Evolutionary conservation across 2,113 vertebrate species (phyloP), one percentile per base, ranked within the genome.

Genomic region (Rhabdomys dilectus): DNA sequence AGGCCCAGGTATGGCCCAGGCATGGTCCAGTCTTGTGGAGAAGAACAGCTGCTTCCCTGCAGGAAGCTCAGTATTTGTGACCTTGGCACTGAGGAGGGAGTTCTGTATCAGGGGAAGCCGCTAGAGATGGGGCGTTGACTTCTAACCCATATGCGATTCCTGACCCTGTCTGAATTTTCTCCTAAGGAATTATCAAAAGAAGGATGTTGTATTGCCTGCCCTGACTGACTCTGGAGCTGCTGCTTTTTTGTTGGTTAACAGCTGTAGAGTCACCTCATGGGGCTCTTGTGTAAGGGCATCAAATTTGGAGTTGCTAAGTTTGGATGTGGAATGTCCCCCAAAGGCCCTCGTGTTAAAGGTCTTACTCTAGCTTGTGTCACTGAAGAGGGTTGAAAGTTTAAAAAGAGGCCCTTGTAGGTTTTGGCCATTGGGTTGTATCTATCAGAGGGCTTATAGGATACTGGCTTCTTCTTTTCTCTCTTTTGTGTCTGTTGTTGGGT

Each of bases 21-120:
- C 17, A 7, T 1, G 26, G 42, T 36, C 16, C 15, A 11, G 1
- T 15, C 24, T 8, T 36, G 22, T 0, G 0, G 31, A 75, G 42
- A 12, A 15, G 7, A 19, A 15, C 4, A 2, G 13, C 3, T 5
- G 39, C 1, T 15, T 51, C 12, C n/a, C 53, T 62, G n/a, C 3
- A 9, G 42, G 31, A n/a, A 56, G 87, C 29, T 88, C 29, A 1
- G 31, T 45, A 29, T 45, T 15, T 2, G 56, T 26, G 26, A 15
- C 42, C 84, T 42, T 16, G 1, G 51, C n/a, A 17, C 26, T 4
- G 39, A 19, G 66, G 48, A 39, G 62, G 68, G 29, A n/a, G n/a
- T n/a, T n/a, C n/a, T n/a, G n/a, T n/a, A n/a, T n/a, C n/a, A n/a
- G n/a, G n/a, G n/a, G n/a, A n/a, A n/a, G n/a, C n/a, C n/a, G n/a